phyloP scores from a whole-genome alignment of 2,113 vertebrate genomes.

The Seriola rivoliana region DNA sequence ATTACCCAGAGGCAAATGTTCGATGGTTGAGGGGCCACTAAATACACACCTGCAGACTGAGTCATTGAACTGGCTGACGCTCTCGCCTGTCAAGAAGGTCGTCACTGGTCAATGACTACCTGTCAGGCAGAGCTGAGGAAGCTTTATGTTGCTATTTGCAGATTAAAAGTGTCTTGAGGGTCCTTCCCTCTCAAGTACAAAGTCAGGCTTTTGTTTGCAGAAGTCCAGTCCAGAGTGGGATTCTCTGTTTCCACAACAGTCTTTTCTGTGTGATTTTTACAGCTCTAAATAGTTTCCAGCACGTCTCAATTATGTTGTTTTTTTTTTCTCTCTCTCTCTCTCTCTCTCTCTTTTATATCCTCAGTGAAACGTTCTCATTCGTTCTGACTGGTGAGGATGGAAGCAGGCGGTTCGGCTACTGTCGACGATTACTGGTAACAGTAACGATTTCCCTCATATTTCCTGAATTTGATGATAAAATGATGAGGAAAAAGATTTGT shows the following conservation, averaged over 20 bases:
- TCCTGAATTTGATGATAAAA: background rate
- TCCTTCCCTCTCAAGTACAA: conserved; percentile 26
- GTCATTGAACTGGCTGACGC: conserved; percentile 31
- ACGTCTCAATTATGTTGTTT: conserved; percentile 2
- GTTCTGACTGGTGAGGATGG: conserved; percentile 96
- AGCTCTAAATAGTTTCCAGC: conserved; percentile 14
- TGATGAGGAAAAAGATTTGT: background rate
- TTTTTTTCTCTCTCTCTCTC: background rate
- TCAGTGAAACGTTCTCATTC: conserved; percentile 96
- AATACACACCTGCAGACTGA: conserved; percentile 45
- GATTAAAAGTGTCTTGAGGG: conserved; percentile 43
- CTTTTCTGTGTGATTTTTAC: conserved; percentile 2
- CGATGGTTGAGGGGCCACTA: conserved; percentile 20
- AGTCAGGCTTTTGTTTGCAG: conserved; percentile 25
- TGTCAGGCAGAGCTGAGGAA: conserved; percentile 51
- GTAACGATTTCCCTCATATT: background rate
- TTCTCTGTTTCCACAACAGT: conserved; percentile 24
- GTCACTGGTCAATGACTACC: conserved; percentile 37
- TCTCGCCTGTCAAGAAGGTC: conserved; percentile 22
- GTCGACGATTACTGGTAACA: conserved; percentile 93
- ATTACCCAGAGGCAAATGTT: conserved; percentile 63
- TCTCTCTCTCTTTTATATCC: conserved; percentile 28
- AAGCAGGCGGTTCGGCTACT: conserved; percentile 95
- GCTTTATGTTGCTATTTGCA: conserved; percentile 46
- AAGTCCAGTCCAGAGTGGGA: background rate